phyloP scores from a whole-genome alignment of 1,140 invertebrate species.

The Ceratina australensis region DNA sequence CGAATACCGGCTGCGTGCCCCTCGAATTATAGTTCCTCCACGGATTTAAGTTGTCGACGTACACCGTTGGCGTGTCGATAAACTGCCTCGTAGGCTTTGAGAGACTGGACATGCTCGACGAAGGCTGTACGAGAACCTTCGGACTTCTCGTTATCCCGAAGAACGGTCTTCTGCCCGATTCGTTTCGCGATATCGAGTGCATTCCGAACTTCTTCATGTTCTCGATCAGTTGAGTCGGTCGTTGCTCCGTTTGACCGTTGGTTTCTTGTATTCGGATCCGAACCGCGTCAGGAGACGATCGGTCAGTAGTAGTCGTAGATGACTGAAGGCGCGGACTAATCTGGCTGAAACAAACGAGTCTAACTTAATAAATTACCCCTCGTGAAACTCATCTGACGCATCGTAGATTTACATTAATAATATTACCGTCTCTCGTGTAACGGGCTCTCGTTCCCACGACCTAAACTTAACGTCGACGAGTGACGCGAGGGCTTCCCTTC shows the following conservation, averaged over 20 bases:
- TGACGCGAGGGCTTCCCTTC: constrained; percentile 64
- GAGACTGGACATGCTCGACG: constrained; percentile 73
- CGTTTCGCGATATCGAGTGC: constrained; percentile 51
- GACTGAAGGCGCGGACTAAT: constrained; percentile 71
- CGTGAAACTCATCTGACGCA: too few species aligned
- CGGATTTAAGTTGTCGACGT: background rate
- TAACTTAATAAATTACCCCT: constrained; percentile 71
- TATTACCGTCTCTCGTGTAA: constrained; percentile 70
- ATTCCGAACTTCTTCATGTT: constrained; percentile 67
- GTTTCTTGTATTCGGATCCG: constrained; percentile 70
- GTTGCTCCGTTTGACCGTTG: constrained; percentile 57
- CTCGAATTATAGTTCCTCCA: constrained; percentile 25
- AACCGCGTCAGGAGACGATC: constrained; percentile 73
- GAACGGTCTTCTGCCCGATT: constrained; percentile 69
- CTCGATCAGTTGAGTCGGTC: constrained; percentile 55
- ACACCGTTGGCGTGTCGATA: background rate
- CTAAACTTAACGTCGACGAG: constrained; percentile 69
- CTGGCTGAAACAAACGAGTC: constrained; percentile 77
- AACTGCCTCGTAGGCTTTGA: background rate
- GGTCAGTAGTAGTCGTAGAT: constrained; percentile 68
- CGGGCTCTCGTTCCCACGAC: constrained; percentile 68
- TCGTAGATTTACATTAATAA: too few species aligned
- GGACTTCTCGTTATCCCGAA: constrained; percentile 59
- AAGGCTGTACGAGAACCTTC: constrained; percentile 67
- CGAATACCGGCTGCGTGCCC: background rate